Evolutionary conservation across 2,113 vertebrate species (phyloP).

Genomic region (Hippopotamus amphibius): DNA sequence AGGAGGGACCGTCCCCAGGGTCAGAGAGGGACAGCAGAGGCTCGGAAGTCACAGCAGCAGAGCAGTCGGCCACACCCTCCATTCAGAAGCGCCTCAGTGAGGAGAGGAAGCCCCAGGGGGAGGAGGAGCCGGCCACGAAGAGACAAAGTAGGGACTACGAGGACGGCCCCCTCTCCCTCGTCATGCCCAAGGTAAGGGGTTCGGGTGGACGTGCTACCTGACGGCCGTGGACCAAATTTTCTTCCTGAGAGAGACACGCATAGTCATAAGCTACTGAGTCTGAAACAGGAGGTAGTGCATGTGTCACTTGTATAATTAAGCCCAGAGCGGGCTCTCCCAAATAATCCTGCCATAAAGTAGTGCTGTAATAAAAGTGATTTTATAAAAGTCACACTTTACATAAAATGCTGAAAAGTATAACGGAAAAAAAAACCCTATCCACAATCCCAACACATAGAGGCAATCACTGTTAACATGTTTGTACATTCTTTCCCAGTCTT

Average conservation of each 20-base stretch:
- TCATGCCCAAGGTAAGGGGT: conserved; percentile 86
- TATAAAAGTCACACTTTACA: not conserved
- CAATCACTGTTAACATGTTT: not conserved
- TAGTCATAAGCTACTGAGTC: not conserved
- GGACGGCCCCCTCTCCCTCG: conserved; percentile 84
- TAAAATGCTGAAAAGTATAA: conserved; percentile 5
- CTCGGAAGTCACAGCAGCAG: not conserved
- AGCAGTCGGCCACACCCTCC: not conserved
- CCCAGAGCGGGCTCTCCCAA: not conserved
- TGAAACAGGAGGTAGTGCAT: not conserved
- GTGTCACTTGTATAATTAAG: not conserved
- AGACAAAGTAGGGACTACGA: conserved; percentile 75
- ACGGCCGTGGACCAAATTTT: accelerated
- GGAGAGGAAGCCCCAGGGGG: not conserved
- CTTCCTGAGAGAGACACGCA: not conserved
- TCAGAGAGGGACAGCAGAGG: not conserved
- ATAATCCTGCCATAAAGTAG: not conserved
- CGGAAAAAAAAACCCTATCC: not conserved
- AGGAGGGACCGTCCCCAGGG: conserved; percentile 40
- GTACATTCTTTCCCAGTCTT: not conserved
- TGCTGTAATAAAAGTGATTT: not conserved
- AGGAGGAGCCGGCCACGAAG: conserved; percentile 83
- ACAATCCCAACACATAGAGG: not conserved
- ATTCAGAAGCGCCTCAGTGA: conserved; percentile 81
- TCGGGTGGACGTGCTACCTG: accelerated